phyloP scores from a whole-genome alignment of 2,113 vertebrate genomes.

The Lophochroa leadbeateri region DNA sequence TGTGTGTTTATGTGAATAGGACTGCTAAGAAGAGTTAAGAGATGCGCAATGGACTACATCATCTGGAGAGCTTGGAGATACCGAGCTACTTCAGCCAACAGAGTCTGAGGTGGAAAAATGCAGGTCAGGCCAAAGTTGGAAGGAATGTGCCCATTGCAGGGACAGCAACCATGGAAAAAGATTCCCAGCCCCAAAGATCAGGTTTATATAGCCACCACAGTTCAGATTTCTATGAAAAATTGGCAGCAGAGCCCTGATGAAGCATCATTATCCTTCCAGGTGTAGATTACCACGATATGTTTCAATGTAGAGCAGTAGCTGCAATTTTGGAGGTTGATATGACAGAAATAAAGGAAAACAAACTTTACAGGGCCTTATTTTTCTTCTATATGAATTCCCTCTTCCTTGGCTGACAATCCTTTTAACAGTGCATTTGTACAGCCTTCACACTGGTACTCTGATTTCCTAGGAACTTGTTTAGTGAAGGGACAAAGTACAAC shows the following conservation, averaged over 20 bases:
- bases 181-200: background rate
- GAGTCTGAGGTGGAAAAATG: background rate
- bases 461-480: background rate
- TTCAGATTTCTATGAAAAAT: background rate
- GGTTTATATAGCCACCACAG: background rate
- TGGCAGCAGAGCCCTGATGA: background rate
- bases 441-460: background rate
- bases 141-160: background rate
- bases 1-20: background rate
- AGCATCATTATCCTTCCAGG: background rate
- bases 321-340: background rate
- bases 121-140: background rate
- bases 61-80: background rate
- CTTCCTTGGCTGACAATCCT: background rate
- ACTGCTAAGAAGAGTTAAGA: background rate
- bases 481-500: background rate
- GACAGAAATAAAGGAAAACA: background rate
- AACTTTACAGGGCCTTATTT: background rate
- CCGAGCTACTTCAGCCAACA: background rate
- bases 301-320: background rate
- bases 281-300: background rate
- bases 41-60: background rate
- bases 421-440: background rate
- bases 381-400: background rate
- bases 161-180: background rate